A percentile compares a stretch with the other conserved stretches of the same genome.
Conservation (phyloP, 2,888 invertebrate species). For the Pyrochroa serraticornis region DNA sequence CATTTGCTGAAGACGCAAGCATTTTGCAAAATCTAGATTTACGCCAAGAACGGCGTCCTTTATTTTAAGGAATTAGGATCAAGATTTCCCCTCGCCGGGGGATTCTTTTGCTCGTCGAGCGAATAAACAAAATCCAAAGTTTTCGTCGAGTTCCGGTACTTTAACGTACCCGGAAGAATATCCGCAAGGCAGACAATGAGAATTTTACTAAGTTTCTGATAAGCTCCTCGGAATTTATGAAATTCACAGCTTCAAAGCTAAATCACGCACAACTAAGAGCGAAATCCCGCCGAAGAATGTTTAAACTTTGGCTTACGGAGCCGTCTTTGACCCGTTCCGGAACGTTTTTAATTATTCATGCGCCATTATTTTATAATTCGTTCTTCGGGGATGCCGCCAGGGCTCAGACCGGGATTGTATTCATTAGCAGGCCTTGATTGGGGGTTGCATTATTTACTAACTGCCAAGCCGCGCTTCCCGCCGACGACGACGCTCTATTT, state of each 20-base stretch:
- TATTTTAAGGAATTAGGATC: not conserved
- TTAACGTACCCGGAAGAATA: slow-evolving; percentile 30
- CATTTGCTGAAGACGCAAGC: too few relatives aligned
- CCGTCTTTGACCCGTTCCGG: slow-evolving; percentile 27
- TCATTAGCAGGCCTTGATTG: slow-evolving; percentile 41
- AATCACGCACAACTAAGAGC: slow-evolving; percentile 41
- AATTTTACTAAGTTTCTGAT: slow-evolving; percentile 37
- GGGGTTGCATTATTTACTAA: slow-evolving; percentile 42
- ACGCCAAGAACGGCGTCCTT: too few relatives aligned
- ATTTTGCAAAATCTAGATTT: too few relatives aligned
- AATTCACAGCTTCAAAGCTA: slow-evolving; percentile 40
- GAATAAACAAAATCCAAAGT: slow-evolving; percentile 32
- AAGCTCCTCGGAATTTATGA: slow-evolving; percentile 38
- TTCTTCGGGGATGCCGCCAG: slow-evolving; percentile 38
- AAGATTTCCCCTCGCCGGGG: slow-evolving; percentile 8
- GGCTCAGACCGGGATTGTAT: slow-evolving; percentile 30
- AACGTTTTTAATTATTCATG: slow-evolving; percentile 42
- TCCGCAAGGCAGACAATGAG: slow-evolving; percentile 35
- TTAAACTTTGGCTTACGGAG: slow-evolving; percentile 39
- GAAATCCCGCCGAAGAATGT: slow-evolving; percentile 39
- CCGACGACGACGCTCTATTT: not conserved
- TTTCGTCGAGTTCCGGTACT: slow-evolving; percentile 25
- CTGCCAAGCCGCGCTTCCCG: slow-evolving; percentile 1
- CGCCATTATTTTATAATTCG: slow-evolving; percentile 43
- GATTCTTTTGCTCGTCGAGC: slow-evolving; percentile 15